Conservation (phyloP, 2,113 vertebrate genomes). For the Terrapene triunguis region DNA sequence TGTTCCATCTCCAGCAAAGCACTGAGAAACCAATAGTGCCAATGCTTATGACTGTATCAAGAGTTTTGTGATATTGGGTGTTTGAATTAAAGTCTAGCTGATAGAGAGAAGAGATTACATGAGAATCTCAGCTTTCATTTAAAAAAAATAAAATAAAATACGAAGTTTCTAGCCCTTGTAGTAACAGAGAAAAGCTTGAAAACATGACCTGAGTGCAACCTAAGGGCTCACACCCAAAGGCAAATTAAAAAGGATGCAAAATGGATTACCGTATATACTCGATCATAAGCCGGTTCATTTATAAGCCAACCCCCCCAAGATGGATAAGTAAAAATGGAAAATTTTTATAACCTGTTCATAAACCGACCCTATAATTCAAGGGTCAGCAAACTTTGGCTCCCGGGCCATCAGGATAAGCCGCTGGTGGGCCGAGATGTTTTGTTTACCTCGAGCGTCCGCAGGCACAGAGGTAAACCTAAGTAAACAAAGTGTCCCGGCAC, state of each 20-base stretch:
- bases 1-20: not conserved
- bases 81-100: not conserved
- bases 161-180: not conserved
- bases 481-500: too few relatives aligned
- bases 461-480: too few relatives aligned
- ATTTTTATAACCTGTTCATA: too few relatives aligned
- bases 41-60: not conserved
- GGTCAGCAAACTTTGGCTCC: too few relatives aligned
- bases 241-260: not conserved
- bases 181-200: not conserved
- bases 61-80: accelerated
- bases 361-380: too few relatives aligned
- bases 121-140: not conserved
- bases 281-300: too few relatives aligned
- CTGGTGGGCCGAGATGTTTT: too few relatives aligned
- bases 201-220: accelerated
- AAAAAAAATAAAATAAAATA: not conserved
- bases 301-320: too few relatives aligned
- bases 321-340: too few relatives aligned
- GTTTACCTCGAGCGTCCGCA: too few relatives aligned
- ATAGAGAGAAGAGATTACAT: not conserved
- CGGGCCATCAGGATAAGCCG: too few relatives aligned
- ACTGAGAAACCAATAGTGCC: not conserved
- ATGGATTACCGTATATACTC: not conserved
- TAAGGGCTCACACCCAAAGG: not conserved